Percentiles rank a stretch among this genome's conserved stretches.
phyloP scores from a whole-genome alignment of 2,113 vertebrate species.

The Grantiella picta region DNA sequence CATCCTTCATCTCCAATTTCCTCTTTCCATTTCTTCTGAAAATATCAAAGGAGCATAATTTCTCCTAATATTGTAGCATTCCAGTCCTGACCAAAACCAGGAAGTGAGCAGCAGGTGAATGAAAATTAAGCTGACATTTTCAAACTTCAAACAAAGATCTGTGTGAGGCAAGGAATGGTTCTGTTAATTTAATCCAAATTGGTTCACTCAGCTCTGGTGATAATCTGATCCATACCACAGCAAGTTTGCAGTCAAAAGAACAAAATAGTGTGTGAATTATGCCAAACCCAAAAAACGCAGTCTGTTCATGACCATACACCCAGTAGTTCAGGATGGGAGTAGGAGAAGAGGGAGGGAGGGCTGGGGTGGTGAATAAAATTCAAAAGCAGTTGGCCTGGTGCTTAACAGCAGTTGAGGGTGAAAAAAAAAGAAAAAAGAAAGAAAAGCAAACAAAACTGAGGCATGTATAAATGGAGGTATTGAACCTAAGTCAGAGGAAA shows the following conservation, averaged over 20 bases:
- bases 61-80: slow-evolving; percentile 38
- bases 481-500: slow-evolving; percentile 34
- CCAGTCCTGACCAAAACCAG: slow-evolving; percentile 34
- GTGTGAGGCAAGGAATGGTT: slow-evolving; percentile 23
- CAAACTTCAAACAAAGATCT: slow-evolving; percentile 48
- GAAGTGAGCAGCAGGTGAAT: slow-evolving; percentile 51
- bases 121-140: slow-evolving; percentile 55
- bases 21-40: slow-evolving; percentile 48
- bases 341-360: background rate
- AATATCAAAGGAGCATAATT: slow-evolving; percentile 55
- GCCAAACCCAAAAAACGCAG: background rate
- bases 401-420: background rate
- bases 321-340: background rate
- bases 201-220: background rate
- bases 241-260: background rate
- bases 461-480: slow-evolving; percentile 20
- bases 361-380: background rate
- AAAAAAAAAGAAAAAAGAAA: background rate
- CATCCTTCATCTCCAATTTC: slow-evolving; percentile 45
- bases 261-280: background rate
- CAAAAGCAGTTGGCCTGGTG: background rate
- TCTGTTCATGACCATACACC: background rate
- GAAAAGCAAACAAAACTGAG: slow-evolving; percentile 9
- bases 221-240: slow-evolving; percentile 55
- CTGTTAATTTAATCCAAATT: slow-evolving; percentile 51